phyloP scores from a whole-genome alignment of 2,113 vertebrate species.

The Gadus macrocephalus region DNA sequence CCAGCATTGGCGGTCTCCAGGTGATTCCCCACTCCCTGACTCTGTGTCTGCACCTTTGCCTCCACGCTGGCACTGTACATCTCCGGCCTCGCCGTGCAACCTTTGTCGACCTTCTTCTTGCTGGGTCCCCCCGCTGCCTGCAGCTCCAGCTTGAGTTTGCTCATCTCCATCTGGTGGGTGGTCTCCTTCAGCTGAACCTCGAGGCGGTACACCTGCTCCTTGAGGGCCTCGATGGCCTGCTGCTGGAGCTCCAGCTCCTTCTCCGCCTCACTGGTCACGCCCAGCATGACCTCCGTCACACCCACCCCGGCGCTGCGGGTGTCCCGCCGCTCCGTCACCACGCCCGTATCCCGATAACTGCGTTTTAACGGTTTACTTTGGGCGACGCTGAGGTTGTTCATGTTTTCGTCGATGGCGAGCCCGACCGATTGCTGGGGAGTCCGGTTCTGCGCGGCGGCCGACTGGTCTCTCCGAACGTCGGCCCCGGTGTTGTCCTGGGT shows the following conservation, averaged over 20 bases:
- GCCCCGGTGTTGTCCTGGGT: conserved; percentile 73
- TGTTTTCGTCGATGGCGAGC: conserved; percentile 79
- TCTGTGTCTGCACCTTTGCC: conserved; percentile 72
- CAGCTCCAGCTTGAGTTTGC: conserved; percentile 91
- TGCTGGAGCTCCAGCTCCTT: conserved; percentile 91
- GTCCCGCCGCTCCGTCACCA: conserved; percentile 71
- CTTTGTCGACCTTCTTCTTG: conserved; percentile 87
- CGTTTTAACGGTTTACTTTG: conserved; percentile 50
- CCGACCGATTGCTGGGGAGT: conserved; percentile 75
- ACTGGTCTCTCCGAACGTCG: conserved; percentile 25
- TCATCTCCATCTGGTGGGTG: conserved; percentile 91
- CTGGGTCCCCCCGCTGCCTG: conserved; percentile 79
- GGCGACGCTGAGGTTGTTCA: conserved; percentile 69
- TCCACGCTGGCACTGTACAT: conserved; percentile 79
- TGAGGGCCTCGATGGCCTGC: conserved; percentile 88
- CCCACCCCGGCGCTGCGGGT: conserved; percentile 67
- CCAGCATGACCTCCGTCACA: conserved; percentile 89
- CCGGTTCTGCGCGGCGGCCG: conserved; percentile 43
- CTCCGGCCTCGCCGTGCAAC: conserved; percentile 72
- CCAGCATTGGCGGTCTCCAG: conserved; percentile 60
- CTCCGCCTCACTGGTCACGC: conserved; percentile 82
- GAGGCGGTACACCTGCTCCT: conserved; percentile 90
- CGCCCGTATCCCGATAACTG: conserved; percentile 64
- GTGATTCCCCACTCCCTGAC: conserved; percentile 79
- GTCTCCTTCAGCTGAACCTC: conserved; percentile 92